phyloP scores from a whole-genome alignment of 2,113 vertebrate species.

The Chlorodrepanis virens region DNA sequence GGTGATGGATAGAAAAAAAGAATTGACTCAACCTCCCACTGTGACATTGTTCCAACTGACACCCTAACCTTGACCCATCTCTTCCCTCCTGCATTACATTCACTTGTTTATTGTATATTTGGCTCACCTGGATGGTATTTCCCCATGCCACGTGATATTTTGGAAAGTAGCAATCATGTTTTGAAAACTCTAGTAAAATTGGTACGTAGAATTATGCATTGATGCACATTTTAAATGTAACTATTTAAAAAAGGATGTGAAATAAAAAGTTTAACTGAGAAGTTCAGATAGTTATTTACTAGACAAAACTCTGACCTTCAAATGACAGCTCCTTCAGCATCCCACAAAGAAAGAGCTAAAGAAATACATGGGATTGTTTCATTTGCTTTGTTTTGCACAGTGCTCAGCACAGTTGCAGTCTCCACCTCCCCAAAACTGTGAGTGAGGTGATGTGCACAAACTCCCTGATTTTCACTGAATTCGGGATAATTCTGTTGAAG shows the following conservation, averaged over 20 bases:
- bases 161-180: not conserved
- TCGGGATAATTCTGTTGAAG: not conserved
- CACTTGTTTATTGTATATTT: not conserved
- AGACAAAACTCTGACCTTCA: not conserved
- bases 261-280: not conserved
- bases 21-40: not conserved
- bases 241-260: too few relatives aligned
- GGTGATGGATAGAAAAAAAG: not conserved
- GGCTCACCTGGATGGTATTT: not conserved
- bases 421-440: not conserved
- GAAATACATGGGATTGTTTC: not conserved
- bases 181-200: not conserved
- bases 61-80: not conserved
- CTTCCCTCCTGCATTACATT: not conserved
- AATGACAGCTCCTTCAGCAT: not conserved
- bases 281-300: not conserved
- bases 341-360: not conserved
- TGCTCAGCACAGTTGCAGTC: not conserved
- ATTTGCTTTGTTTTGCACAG: not conserved
- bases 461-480: not conserved
- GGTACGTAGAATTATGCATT: not conserved
- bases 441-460: not conserved
- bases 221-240: not conserved
- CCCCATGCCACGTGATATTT: not conserved
- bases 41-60: not conserved